Evolutionary conservation across 2,797 vertebrate species (phyloP).

Genomic region (Cirrhinus molitorella): DNA sequence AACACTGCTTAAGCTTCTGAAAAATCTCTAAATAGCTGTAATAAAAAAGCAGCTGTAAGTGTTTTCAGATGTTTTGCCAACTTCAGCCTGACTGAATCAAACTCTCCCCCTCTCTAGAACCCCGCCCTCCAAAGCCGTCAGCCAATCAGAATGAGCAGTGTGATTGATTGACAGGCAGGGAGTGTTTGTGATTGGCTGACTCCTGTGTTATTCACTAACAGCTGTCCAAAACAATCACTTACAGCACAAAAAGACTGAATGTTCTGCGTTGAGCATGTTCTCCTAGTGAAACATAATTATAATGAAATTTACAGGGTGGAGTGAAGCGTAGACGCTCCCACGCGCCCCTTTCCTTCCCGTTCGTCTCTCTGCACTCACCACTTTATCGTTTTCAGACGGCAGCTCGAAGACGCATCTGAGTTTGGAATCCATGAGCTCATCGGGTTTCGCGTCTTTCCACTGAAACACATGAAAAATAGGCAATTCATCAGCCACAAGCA

Average conservation of each 20-base stretch:
- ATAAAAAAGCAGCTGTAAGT: background rate
- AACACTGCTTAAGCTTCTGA: background rate
- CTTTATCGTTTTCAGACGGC: constrained; percentile 96
- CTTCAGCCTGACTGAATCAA: background rate
- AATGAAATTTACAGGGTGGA: background rate
- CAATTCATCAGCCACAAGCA: constrained; percentile 69
- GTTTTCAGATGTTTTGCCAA: background rate
- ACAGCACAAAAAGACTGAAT: background rate
- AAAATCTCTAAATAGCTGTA: background rate
- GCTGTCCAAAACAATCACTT: background rate
- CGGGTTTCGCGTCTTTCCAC: constrained; percentile 99
- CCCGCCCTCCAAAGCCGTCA: background rate
- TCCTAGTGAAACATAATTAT: background rate
- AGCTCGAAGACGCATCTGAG: constrained; percentile 99
- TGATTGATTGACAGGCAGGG: background rate
- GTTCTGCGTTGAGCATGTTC: background rate
- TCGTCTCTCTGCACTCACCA: constrained; percentile 83
- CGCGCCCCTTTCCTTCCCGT: background rate
- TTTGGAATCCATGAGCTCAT: constrained; percentile 99
- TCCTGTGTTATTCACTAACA: background rate
- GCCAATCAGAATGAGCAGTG: background rate
- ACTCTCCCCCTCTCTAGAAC: background rate
- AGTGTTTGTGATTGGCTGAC: background rate
- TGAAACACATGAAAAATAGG: constrained; percentile 76
- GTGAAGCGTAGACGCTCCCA: background rate